Evolutionary conservation across 92 coral and sea anemone species (phyloP), one percentile per base, ranked within the genome.

Genomic region (Epizoanthus stellaris): DNA sequence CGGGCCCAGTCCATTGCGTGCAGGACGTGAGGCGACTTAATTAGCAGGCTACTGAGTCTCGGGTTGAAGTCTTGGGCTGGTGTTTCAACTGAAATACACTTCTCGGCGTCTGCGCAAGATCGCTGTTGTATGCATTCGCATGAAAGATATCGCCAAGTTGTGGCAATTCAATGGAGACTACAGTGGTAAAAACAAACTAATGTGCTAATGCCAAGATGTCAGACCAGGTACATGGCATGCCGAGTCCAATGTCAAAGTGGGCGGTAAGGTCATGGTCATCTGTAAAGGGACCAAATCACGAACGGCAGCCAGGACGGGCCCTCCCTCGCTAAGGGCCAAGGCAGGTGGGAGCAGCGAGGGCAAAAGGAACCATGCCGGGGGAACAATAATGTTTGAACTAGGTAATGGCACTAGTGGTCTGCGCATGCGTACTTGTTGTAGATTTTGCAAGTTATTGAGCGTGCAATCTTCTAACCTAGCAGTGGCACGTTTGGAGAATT

Each of bases 361-460:
- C 21, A 79, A 21, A 12, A 79, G 6, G 23, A 79, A 63, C 72
- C 61, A 62, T 20, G 71, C 69, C 45, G 56, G 56, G 14, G 83
- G 72, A 2, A 13, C 14, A 42, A 45, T 58, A n/a, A n/a, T 52
- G 39, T 63, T 70, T 42, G 68, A 42, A 61, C 71, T 40, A 14
- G 30, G 60, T 57, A 39, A 19, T 61, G 83, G 83, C n/a, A 45
- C 73, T 0, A 61, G 16, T 42, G 67, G 71, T 21, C 66, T 43
- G 59, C 23, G 72, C 83, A 79, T 43, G 72, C 60, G 52, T 6
- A 64, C 56, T 45, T 62, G 72, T 40, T n/a, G 60, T 1, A 79
- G 72, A 58, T 79, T 79, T 40, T 11, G 71, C 83, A 71, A 79
- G 9, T 45, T 62, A 34, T 63, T 61, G 14, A 20, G 58, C 4